A percentile compares a stretch with the other conserved stretches of the same genome.
Evolutionary conservation across 2,888 invertebrate species (phyloP).

Genomic region (Sericinus montela): DNA sequence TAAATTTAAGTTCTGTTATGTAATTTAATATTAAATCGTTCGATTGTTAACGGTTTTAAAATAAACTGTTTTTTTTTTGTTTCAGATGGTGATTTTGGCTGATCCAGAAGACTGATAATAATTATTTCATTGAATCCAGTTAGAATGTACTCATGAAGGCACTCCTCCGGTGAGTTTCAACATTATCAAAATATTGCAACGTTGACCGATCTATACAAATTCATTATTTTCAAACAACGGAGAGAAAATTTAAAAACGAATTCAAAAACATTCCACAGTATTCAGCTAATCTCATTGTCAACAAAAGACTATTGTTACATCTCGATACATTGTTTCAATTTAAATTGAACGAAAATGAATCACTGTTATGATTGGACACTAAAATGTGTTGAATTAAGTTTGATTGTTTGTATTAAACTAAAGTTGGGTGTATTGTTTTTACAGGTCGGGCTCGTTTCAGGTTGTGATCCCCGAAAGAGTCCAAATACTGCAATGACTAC

Average conservation of each 20-base stretch:
- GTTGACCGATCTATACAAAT: conserved; percentile 24
- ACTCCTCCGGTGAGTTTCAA: conserved; percentile 48
- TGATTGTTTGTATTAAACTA: conserved; percentile 63
- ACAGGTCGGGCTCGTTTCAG: conserved; percentile 65
- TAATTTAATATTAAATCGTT: conserved; percentile 14
- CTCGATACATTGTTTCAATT: conserved; percentile 71
- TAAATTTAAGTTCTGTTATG: conserved; percentile 16
- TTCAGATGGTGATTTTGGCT: conserved; percentile 62
- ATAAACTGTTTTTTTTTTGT: conserved; percentile 43
- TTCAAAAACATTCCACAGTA: conserved; percentile 73
- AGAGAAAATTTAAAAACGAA: conserved; percentile 63
- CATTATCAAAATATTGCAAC: conserved; percentile 9
- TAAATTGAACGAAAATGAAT: conserved; percentile 68
- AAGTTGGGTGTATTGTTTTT: conserved; percentile 30
- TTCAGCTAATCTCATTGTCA: conserved; percentile 76
- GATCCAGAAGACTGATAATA: conserved; percentile 69
- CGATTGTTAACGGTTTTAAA: conserved; percentile 36
- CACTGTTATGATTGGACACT: conserved; percentile 72
- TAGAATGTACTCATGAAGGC: conserved; percentile 63
- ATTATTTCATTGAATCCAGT: conserved; percentile 51
- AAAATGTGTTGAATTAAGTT: conserved; percentile 71
- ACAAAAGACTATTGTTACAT: conserved; percentile 75
- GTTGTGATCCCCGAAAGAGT: conserved; percentile 54
- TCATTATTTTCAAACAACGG: conserved; percentile 61
- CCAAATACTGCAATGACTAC: conserved; percentile 76